A percentile compares a stretch with the other conserved stretches of the same genome.
phyloP scores from a whole-genome alignment of 1,140 invertebrate genomes.

The Sycophila sp. region DNA sequence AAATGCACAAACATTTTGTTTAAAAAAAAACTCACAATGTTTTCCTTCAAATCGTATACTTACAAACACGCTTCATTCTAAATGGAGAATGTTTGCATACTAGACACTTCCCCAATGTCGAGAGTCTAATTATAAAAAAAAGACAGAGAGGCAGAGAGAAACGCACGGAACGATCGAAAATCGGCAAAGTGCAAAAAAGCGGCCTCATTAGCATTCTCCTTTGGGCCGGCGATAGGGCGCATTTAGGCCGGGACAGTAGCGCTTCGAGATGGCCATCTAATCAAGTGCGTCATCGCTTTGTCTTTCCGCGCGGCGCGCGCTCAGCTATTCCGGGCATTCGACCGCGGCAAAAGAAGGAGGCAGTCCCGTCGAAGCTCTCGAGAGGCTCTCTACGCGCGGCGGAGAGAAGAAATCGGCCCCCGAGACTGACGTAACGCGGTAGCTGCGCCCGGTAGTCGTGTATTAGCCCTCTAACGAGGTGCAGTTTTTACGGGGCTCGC shows the following conservation, averaged over 20 bases:
- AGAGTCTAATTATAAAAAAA: too few species aligned
- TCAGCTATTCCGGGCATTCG: not conserved
- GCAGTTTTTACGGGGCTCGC: slow-evolving; percentile 45
- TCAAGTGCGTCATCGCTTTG: slow-evolving; percentile 36
- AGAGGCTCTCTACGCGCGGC: too few species aligned
- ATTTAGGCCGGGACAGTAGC: not conserved
- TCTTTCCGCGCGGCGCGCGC: slow-evolving; percentile 17
- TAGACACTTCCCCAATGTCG: too few species aligned
- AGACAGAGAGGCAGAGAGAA: too few species aligned
- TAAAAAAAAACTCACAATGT: too few species aligned
- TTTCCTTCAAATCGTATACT: too few species aligned
- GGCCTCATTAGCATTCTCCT: not conserved
- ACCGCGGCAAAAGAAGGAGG: too few species aligned
- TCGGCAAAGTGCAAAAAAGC: not conserved
- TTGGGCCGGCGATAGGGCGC: not conserved
- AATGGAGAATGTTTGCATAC: too few species aligned
- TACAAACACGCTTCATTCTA: too few species aligned
- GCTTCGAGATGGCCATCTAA: slow-evolving; percentile 29
- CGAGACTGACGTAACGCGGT: slow-evolving; percentile 5
- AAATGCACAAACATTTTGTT: too few species aligned
- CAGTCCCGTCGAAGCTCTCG: too few species aligned
- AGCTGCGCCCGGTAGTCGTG: not conserved
- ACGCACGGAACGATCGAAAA: too few species aligned
- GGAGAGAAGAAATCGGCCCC: not conserved
- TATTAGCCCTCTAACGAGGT: slow-evolving; percentile 41